Conservation (phyloP, 92 coral and sea anemone genomes). For the Palythoa caribaeorum region DNA sequence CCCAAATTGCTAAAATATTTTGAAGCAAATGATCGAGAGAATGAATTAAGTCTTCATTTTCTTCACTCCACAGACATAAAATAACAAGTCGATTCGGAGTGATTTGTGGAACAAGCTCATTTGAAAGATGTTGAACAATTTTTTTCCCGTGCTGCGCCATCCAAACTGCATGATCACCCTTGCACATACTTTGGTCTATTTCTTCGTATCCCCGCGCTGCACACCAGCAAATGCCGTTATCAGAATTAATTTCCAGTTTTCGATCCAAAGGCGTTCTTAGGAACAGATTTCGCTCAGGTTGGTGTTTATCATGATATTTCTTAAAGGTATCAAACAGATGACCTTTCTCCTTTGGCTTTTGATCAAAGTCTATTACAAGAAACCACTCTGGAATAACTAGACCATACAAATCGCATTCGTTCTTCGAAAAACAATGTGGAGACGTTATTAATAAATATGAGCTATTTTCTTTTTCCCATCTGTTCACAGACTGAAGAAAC, state of each 20-base stretch:
- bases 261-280: conserved; percentile 71
- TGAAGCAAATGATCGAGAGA: conserved; percentile 66
- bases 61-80: conserved; percentile 75
- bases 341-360: conserved; percentile 65
- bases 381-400: conserved; percentile 85
- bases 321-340: conserved; percentile 64
- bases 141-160: conserved; percentile 69
- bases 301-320: conserved; percentile 71
- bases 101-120: conserved; percentile 66
- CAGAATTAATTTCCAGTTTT: conserved; percentile 71
- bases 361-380: conserved; percentile 81
- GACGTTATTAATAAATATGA: conserved; percentile 71
- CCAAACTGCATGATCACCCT: conserved; percentile 75
- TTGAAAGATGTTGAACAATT: conserved; percentile 49
- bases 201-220: conserved; percentile 85
- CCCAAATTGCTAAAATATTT: conserved; percentile 62
- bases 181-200: conserved; percentile 63
- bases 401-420: conserved; percentile 72
- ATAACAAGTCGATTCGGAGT: conserved; percentile 75
- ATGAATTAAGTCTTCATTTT: conserved; percentile 61
- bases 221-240: conserved; percentile 84
- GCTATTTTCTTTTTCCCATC: conserved; percentile 60
- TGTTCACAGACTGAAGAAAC: conserved; percentile 62
- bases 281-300: conserved; percentile 76
- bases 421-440: conserved; percentile 61